Base-by-base conservation (phyloP, 2,888 invertebrate species). In the Syrphus vitripennis region DNA sequence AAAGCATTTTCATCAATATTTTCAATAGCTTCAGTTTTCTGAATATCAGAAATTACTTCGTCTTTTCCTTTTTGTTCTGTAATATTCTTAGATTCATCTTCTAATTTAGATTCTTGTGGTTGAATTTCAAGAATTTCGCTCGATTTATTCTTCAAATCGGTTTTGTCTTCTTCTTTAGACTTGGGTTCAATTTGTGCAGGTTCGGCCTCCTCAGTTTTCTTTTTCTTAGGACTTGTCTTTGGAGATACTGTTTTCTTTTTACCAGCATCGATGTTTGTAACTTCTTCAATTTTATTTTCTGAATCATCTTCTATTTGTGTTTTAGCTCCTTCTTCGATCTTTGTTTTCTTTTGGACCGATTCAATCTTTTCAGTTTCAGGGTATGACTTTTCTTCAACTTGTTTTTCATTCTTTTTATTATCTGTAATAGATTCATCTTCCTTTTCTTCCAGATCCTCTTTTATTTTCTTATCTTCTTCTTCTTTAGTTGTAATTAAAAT, bases 221-320 rank as follows among this genome's bases (percentile, higher is more conserved):
- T 63, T 31, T 63, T 63, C 50, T 74, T 63, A 4, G 48, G 63
- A 4, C 74, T 74, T 24, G 26, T 14, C 19, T 63, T 63, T 26
- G 61, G 37, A 53, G 76, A 48, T 6, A 37, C 29, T 6, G 37
- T 10, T 19, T 55, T 76, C 53, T 42, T 86, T 76, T 10, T 81
- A 24, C 7, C 9, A 3, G 9, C n/a, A 29, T 5, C 16, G 10
- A 14, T 14, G 21, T 34, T 19, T 87, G 87, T 87, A 72, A 89
- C 89, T 75, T 87, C 84, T 80, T 90, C 88, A 12, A 87, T 87
- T 80, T 89, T 67, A 21, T 71, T 78, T 24, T 69, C 59, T 0
- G 75, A 59, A 12, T 48, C 42, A 50, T 88, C 87, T 31, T 19
- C 14, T 2, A 12, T 14, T 3, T 34, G 9, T 2, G 34, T 12